phyloP scores from a whole-genome alignment of 2,113 vertebrate genomes.

The Brevimyrus niger region DNA sequence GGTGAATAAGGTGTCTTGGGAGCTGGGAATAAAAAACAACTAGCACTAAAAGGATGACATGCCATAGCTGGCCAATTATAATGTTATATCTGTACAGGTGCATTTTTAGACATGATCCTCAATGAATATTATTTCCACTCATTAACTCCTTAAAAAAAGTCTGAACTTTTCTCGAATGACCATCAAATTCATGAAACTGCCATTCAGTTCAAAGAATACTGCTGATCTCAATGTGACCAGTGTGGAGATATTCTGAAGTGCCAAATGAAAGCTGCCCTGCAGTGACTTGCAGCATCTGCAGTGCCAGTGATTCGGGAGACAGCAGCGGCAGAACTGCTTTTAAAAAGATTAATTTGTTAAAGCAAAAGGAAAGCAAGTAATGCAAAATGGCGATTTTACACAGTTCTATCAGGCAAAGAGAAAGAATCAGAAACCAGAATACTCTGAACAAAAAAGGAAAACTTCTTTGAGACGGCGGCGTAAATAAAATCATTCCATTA shows the following conservation, averaged over 20 bases:
- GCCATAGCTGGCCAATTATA: not conserved
- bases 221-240: not conserved
- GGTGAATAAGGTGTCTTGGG: not conserved
- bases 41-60: not conserved
- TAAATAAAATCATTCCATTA: not conserved
- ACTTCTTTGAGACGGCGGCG: not conserved
- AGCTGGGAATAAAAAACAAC: not conserved
- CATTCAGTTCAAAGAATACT: not conserved
- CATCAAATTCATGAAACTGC: not conserved
- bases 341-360: not conserved
- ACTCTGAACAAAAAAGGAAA: not conserved
- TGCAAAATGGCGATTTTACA: not conserved
- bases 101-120: not conserved
- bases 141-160: not conserved
- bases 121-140: not conserved
- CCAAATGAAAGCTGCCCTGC: not conserved
- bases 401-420: not conserved
- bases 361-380: not conserved
- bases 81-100: not conserved
- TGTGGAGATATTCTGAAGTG: not conserved
- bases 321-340: not conserved
- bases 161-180: not conserved
- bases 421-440: not conserved
- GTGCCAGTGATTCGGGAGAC: not conserved
- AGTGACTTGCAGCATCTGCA: not conserved